Evolutionary conservation across 2,113 vertebrate species (phyloP), one percentile per base, ranked within the genome.

Genomic region (Mellivora capensis): DNA sequence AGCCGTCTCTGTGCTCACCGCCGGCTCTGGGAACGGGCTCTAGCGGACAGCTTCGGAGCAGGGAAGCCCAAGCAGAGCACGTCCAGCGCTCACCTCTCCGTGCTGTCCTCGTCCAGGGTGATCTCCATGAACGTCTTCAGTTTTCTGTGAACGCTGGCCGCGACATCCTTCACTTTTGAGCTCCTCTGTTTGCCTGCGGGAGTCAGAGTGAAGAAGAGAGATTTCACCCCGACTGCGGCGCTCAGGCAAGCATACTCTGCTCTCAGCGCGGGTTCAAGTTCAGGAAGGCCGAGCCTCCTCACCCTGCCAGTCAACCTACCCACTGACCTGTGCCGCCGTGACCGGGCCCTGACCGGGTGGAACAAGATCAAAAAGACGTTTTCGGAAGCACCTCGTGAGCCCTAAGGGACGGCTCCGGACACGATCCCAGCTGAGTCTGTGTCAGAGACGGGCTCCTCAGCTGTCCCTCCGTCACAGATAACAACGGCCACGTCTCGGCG

Each of bases 71-170:
- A 52, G 49, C 49, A 52, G 7, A 2, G 39, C 0, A 0, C 13
- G 8, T 3, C 39, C 7, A 4, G 8, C 1, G 27, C 37, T 57
- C 97, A 99, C 99, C 99, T 99, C 97, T 99, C 98, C 25, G 97
- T 62, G 67, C 95, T 94, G 13, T 94, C 71, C 49, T 99, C 99
- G 44, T 96, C 98, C 69, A 98, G 74, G 6, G 98, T 98, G 87
- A 98, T 96, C 7, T 98, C 98, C 11, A 98, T 98, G 87, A 98
- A 98, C 0, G 87, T 97, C 52, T 98, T 91, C 44, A 99, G 98
- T 77, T 98, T 99, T 91, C 95, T 98, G 47, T 99, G 98, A 95
- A 99, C 95, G 0, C 97, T 98, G 44, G 98, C 59, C 74, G 98
- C 99, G 21, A 98, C 98, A 18, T 98, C 98, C 97, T 99, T 99